Conservation (phyloP, 2,113 vertebrate genomes). For the Zapornia atra region DNA sequence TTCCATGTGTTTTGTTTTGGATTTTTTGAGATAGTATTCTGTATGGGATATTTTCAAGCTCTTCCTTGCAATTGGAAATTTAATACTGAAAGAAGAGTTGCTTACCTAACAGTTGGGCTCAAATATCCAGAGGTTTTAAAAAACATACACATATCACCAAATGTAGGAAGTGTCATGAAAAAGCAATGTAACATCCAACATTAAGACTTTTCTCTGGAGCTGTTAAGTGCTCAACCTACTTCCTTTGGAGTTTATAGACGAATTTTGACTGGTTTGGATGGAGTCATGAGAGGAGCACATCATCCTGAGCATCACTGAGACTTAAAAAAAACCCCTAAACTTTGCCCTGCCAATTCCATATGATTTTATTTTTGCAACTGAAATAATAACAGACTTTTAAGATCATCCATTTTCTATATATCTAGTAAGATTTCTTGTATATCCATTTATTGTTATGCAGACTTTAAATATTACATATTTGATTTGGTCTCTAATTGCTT, state of each 20-base stretch:
- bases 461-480: neutral
- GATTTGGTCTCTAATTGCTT: neutral
- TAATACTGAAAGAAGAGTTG: neutral
- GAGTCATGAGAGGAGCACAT: neutral
- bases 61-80: neutral
- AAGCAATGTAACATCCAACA: neutral
- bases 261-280: neutral
- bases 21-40: accelerated
- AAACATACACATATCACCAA: neutral
- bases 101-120: neutral
- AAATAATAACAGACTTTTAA: neutral
- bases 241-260: neutral
- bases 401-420: neutral
- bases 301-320: neutral
- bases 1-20: too few relatives aligned
- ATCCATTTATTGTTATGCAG: neutral
- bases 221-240: neutral
- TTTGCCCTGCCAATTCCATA: neutral
- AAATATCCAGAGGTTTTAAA: neutral
- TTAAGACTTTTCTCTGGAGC: neutral
- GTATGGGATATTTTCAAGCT: neutral
- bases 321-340: neutral
- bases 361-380: neutral
- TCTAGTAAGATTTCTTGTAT: neutral
- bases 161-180: neutral